Base-by-base conservation (phyloP, 1,140 invertebrate genomes). In the Campoletis sonorensis region DNA sequence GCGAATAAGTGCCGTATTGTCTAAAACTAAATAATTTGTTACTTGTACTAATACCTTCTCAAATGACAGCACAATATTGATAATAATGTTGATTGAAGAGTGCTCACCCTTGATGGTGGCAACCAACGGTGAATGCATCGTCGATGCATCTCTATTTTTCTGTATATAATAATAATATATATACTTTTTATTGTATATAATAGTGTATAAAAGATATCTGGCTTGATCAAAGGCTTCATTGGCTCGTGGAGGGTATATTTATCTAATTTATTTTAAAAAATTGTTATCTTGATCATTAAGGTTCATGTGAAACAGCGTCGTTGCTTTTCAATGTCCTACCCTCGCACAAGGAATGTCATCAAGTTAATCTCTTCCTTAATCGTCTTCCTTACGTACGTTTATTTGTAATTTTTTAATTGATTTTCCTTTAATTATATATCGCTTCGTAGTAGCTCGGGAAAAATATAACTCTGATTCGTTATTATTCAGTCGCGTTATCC, bases 191-290 rank as follows among this genome's bases (percentile, higher is more conserved):
- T 58, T 54, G 23, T 67, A 67, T 67, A 64, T 23, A 23, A 64
- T 64, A 23, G 2, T 67, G 61, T 67, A 67, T 67, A 67, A 67
- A 67, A 67, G 61, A 67, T 67, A 67, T 67, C 8, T 23, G 18
- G 54, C 54, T 58, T 67, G 23, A 15, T 67, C 23, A 27, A 27
- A 67, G 21, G 23, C 61, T 67, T 27, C 21, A 67, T 67, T 67
- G 61, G 23, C 61, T 67, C 21, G 61, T 67, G 61, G 61, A 67
- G 61, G 61, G 21, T 67, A 3, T 27, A 27, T 67, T 67, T 67
- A 7, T 11, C 30, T 8, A 27, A 26, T 15, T 30, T 0, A 58
- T 58, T 21, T 58, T 10, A 13, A 8, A 58, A n/a, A 58, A 5
- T 58, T 23, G 18, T 58, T 4, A 10, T 58, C 21, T 58, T 23